Evolutionary conservation across 2,888 invertebrate species (phyloP), one percentile per base, ranked within the genome.

Genomic region (Marronus borbonicus): DNA sequence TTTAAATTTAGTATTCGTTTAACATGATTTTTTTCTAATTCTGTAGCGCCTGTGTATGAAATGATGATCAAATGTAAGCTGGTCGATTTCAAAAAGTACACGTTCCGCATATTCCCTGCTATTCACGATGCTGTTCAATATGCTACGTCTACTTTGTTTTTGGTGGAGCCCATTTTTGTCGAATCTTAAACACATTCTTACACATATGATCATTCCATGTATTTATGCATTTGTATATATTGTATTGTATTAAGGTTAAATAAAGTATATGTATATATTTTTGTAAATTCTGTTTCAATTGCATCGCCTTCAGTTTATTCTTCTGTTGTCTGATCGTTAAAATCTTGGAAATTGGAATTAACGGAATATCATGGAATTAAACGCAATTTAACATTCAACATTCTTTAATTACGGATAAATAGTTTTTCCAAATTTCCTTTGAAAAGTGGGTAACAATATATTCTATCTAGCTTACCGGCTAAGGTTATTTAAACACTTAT

Each of bases 41-140:
- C 88, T 89, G 78, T 87, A 94, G 94, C 91, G 81, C 92, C 92
- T 5, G 91, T 93, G 0, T 90, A 92, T 84, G 93, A 93, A 85
- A 92, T 91, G 89, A 90, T 93, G 85, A 90, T 90, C 50, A 90
- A 90, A 81, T 93, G 91, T 88, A 91, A 91, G 82, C 85, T 90
- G 0, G 84, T 91, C 49, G 90, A 92, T 55, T 90, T 91, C 0
- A 91, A 91, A 68, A 88, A 90, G 64, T 87, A 90, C 1, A 85
- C 87, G 49, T 89, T 90, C 78, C 87, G 88, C 80, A 89, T 91
- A 39, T 93, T 93, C 83, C 91, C 92, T 3, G 92, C 92, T 0
- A 87, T 93, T 20, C 92, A 93, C 81, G 93, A 93, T 86, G 93
- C 93, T 39, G 92, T 93, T 1, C 84, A 86, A 79, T 85, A 82